Base-by-base conservation (phyloP, 2,888 invertebrate species). In the Hypolimnas misippus region DNA sequence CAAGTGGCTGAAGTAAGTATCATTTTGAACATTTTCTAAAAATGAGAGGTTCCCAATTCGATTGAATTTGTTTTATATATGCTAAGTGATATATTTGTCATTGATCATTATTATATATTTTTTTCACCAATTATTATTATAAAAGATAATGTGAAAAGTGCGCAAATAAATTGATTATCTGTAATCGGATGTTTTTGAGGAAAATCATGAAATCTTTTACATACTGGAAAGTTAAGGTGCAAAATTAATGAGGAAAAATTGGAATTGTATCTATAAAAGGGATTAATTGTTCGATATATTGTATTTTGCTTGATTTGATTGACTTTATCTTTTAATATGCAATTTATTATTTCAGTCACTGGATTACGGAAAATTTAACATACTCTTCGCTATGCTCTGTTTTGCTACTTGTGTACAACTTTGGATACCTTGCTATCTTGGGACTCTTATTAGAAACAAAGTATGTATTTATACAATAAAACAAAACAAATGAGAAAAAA, bases 401-500 rank as follows among this genome's bases (percentile, higher is more conserved):
- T 19, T 75, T 1, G 78, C 72, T 1, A 69, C 73, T 0, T 70
- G 67, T 16, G 6, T 84, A 38, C 87, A 88, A 57, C 70, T 87
- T 3, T 87, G 85, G 84, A 83, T 89, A 70, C 86, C 87, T 0
- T 89, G 89, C 62, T 83, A 80, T 58, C 77, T 88, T 1, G 86
- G 88, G 2, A 86, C 89, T 3, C 49, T 83, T 44, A 65, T 88
- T 31, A 76, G 77, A 57, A 81, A 84, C 58, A 85, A 86, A 76
- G 88, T 87, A 14, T 14, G 5, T 35, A 35, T 7, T 12, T 7
- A 35, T 35, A 35, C 8, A 12, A 7, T 35, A 35, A 10, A 8
- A 40, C 40, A 40, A n/a, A 16, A 40, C 1, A 8, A 19, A 7
- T 17, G n/a, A n/a, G n/a, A n/a, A n/a, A n/a, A n/a, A n/a, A n/a